Evolutionary conservation across 2,797 vertebrate genomes (phyloP).

Genomic region (Sternarchorhynchus goeldii): DNA sequence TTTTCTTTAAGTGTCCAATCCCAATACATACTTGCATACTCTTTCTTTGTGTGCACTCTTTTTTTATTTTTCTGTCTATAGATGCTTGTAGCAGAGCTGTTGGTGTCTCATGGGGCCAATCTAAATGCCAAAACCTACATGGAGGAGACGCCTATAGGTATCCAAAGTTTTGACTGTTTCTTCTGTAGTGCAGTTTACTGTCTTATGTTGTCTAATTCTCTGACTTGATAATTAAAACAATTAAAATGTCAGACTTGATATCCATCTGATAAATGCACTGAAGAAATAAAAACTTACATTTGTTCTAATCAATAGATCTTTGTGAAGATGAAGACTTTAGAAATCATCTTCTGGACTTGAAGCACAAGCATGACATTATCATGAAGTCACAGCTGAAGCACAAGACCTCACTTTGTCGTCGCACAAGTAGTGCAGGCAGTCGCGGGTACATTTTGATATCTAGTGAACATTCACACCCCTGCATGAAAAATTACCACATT

Average conservation of each 20-base stretch:
- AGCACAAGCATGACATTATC: conserved; percentile 98
- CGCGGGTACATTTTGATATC: conserved; percentile 84
- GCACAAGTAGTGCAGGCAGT: conserved; percentile 94
- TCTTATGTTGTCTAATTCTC: neutral
- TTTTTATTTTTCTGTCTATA: conserved; percentile 59
- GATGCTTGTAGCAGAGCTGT: conserved; percentile 94
- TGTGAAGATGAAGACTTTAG: conserved; percentile 97
- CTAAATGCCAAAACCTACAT: conserved; percentile 91
- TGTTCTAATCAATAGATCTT: conserved; percentile 75
- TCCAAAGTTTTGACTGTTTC: neutral
- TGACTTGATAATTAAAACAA: neutral
- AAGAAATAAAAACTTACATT: too few relatives aligned
- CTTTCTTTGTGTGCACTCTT: neutral
- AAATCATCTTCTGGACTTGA: conserved; percentile 89
- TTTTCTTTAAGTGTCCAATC: neutral
- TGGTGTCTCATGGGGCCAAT: conserved; percentile 94
- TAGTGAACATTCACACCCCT: conserved; percentile 58
- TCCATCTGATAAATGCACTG: neutral
- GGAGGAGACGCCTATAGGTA: conserved; percentile 94
- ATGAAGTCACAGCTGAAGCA: conserved; percentile 98
- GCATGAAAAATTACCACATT: neutral
- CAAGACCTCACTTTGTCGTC: conserved; percentile 92
- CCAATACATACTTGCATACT: neutral
- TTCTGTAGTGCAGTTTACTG: neutral
- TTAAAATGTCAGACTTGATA: conserved; percentile 16